Conservation (phyloP, 2,888 invertebrate genomes). For the Tachina grossa region DNA sequence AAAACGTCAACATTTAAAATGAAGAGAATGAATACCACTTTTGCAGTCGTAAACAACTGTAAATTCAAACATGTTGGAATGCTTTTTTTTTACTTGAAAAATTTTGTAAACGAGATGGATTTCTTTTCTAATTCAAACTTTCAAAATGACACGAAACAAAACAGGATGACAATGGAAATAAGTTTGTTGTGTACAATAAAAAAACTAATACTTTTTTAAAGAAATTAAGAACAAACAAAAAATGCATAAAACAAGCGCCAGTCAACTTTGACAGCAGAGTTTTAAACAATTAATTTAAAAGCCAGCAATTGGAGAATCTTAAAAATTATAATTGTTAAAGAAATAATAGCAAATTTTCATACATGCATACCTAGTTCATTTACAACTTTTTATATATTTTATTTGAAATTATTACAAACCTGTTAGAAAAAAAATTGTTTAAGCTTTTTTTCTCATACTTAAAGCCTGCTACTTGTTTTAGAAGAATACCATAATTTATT, state of each 20-base stretch:
- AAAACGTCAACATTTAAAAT: constrained; percentile 35
- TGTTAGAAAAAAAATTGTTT: not conserved
- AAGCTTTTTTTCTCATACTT: not conserved
- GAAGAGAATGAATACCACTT: constrained; percentile 55
- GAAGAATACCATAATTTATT: not conserved
- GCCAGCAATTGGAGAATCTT: constrained; percentile 1
- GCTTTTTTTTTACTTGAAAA: constrained; percentile 36
- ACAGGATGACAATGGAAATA: constrained; percentile 42
- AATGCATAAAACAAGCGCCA: constrained; percentile 19
- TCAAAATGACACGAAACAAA: constrained; percentile 25
- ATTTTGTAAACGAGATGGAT: constrained; percentile 55
- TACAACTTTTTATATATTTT: constrained; percentile 34
- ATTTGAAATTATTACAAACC: not conserved
- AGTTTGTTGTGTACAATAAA: not conserved
- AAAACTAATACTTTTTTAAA: not conserved
- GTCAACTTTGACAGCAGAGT: constrained; percentile 36
- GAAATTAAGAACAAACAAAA: constrained; percentile 10
- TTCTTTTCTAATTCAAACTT: constrained; percentile 50
- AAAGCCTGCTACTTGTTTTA: constrained; percentile 2
- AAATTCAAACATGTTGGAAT: constrained; percentile 67
- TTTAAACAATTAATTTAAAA: constrained; percentile 13
- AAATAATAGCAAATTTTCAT: not conserved
- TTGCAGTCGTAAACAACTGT: constrained; percentile 56
- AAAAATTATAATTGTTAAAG: constrained; percentile 3
- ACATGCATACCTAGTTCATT: not conserved